Evolutionary conservation across 2,888 invertebrate genomes (phyloP), one percentile per base, ranked within the genome.

Genomic region (Lucinisca nassula): DNA sequence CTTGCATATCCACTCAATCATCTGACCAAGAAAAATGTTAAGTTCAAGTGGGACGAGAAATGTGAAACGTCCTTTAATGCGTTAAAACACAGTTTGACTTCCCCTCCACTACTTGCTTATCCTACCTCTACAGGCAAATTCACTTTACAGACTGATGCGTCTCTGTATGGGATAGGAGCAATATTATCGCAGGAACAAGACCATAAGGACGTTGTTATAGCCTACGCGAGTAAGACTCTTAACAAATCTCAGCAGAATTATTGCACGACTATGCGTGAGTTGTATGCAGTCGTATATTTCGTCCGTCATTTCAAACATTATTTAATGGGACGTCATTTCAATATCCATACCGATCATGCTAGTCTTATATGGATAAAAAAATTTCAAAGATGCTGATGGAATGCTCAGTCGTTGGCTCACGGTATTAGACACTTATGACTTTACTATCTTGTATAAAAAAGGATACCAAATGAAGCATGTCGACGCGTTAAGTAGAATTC

Each of bases 381-480:
- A 87, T 58, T 87, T 84, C 51, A 87, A 87, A 58, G 67, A 83
- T n/a, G 84, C 83, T 17, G 84, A 84, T 21, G 83, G 83, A 40
- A 84, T 88, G 84, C n/a, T 83, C 4, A 40, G 38, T 24, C 72
- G 72, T 4, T 72, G 72, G 72, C 24, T 72, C 4, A 72, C 38
- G 27, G 75, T 81, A 14, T 30, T 87, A 37, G 84, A 87, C 32
- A 84, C 87, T 0, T 84, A 81, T 58, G 79, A 84, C 45, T 78
- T 78, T n/a, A 30, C 24, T 38, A 58, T 81, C 10, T n/a, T 79
- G 38, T 51, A 87, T 67, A 37, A 81, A 10, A 77, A 77, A 61
- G 84, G 74, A 2, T n/a, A 17, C 4, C 35, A 72, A 24, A 37
- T 38, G 37, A 35, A 40, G 14, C 37, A 72, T 40, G 72, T 40